Conservation (phyloP, 2,888 invertebrate species). For the Phyllotreta cruciferae region DNA sequence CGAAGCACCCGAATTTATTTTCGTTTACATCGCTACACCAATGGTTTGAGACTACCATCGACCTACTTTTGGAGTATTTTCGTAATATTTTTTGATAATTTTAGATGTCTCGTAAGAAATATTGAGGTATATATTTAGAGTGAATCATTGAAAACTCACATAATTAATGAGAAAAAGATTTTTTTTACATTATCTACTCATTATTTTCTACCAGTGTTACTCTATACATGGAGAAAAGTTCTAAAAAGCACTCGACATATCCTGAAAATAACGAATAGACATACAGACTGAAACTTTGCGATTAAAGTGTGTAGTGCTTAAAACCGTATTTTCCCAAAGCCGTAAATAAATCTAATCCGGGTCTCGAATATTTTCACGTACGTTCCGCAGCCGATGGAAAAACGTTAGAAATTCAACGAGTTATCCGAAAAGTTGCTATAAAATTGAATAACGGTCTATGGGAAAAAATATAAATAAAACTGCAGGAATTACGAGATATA, state of each 20-base stretch:
- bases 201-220: too few relatives aligned
- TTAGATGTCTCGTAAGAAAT: too few relatives aligned
- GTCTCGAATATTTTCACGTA: slow-evolving; percentile 20
- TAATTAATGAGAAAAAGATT: too few relatives aligned
- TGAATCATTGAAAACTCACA: too few relatives aligned
- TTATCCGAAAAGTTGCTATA: slow-evolving; percentile 37
- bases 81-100: too few relatives aligned
- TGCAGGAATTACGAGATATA: slow-evolving; percentile 33
- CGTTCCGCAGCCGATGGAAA: slow-evolving; percentile 10
- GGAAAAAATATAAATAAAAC: too few relatives aligned
- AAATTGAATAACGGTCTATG: slow-evolving; percentile 39
- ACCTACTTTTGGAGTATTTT: too few relatives aligned
- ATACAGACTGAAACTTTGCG: slow-evolving; percentile 21
- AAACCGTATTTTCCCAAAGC: slow-evolving; percentile 15
- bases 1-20: too few relatives aligned
- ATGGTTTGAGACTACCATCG: too few relatives aligned
- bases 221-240: background rate
- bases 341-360: slow-evolving; percentile 23
- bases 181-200: too few relatives aligned
- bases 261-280: slow-evolving; percentile 21
- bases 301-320: slow-evolving; percentile 24
- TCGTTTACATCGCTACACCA: too few relatives aligned
- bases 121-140: too few relatives aligned
- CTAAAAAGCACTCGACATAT: slow-evolving; percentile 6
- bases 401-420: slow-evolving; percentile 28